phyloP scores from a whole-genome alignment of 2,113 vertebrate species.

The Laticauda colubrina region DNA sequence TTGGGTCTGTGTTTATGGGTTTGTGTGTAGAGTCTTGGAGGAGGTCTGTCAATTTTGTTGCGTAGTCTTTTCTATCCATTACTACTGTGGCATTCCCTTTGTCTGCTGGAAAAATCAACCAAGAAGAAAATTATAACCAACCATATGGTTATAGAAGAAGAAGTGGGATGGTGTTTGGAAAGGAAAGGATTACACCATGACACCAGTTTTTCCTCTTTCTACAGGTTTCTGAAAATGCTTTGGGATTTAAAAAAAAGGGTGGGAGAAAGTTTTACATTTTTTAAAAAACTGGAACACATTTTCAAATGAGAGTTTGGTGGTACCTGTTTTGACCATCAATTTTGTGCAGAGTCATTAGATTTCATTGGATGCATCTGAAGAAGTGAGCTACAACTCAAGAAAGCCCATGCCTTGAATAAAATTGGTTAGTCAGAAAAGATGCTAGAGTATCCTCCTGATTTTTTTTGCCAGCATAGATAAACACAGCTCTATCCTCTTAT shows the following conservation, averaged over 20 bases:
- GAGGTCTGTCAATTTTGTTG: no score
- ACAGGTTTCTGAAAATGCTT: background rate
- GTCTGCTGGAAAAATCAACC: no score
- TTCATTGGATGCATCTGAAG: background rate
- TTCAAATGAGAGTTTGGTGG: background rate
- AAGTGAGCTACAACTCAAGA: background rate
- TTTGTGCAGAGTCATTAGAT: background rate
- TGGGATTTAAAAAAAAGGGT: background rate
- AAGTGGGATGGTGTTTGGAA: background rate
- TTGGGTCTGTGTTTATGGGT: no score
- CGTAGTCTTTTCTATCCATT: no score
- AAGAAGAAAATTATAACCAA: no score
- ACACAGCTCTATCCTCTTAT: background rate
- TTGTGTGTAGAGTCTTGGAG: no score
- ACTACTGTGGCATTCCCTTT: no score
- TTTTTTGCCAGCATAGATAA: background rate
- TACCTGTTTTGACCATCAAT: background rate
- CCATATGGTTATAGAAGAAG: no score
- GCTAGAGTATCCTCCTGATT: background rate
- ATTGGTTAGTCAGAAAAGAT: background rate
- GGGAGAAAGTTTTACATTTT: background rate
- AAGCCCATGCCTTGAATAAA: background rate
- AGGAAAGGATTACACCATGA: background rate
- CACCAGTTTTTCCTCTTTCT: background rate
- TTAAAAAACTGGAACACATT: background rate